Conservation (phyloP, 2,113 vertebrate species). For the Sakesphorus luctuosus region DNA sequence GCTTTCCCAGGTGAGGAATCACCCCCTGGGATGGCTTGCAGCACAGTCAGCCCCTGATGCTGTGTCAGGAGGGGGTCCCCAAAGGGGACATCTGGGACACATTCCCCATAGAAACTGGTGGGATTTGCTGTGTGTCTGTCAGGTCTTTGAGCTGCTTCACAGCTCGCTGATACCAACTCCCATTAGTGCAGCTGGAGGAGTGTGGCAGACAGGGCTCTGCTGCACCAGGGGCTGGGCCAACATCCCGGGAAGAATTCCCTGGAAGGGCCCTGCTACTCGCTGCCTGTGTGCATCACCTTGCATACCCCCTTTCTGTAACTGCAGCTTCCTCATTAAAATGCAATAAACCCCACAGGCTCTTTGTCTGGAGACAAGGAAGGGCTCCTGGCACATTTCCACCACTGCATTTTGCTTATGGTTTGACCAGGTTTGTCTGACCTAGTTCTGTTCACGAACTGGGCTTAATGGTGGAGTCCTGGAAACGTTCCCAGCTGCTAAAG, state of each 20-base stretch:
- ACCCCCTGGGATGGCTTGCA: not conserved
- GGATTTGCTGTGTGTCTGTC: not conserved
- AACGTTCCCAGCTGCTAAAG: constrained; percentile 43
- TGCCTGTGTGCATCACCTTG: not conserved
- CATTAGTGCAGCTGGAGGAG: not conserved
- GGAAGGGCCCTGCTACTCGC: not conserved
- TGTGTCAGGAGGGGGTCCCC: not conserved
- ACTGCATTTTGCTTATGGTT: not conserved
- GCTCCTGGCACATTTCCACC: not conserved
- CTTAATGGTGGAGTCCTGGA: constrained; percentile 56
- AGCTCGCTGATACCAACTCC: not conserved
- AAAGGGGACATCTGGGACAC: not conserved
- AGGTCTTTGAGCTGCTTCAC: not conserved
- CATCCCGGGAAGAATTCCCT: not conserved
- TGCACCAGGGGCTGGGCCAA: fast-evolving
- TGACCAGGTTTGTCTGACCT: constrained; percentile 61
- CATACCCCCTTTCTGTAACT: not conserved
- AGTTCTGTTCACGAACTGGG: constrained; percentile 48
- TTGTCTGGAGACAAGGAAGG: constrained; percentile 22
- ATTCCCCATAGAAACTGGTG: not conserved
- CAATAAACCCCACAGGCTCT: not conserved
- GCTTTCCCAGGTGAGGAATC: not conserved
- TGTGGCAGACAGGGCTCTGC: not conserved
- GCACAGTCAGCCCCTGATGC: not conserved
- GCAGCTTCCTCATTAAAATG: not conserved